Evolutionary conservation across 2,113 vertebrate genomes (phyloP).

Genomic region (Onychorhynchus coronatus): DNA sequence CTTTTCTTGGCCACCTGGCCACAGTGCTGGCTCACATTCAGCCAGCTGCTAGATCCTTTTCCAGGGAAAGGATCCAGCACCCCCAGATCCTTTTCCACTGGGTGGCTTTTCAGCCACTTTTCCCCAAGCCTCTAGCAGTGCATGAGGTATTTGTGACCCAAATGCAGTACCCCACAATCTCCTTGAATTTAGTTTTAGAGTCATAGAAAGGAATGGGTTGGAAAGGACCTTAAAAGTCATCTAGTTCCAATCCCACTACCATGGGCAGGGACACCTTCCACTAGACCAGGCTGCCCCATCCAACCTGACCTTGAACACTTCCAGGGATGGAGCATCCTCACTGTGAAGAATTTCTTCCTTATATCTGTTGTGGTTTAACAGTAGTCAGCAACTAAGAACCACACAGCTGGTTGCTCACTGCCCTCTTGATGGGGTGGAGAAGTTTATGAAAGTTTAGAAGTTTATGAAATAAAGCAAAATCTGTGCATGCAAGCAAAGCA

Average conservation of each 20-base stretch:
- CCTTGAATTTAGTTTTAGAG: background rate
- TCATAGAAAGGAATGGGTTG: background rate
- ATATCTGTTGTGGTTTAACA: background rate
- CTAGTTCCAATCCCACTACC: background rate
- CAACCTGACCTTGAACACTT: background rate
- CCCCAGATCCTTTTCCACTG: background rate
- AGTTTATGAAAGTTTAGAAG: too few species aligned
- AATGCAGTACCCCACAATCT: background rate
- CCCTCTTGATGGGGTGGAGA: background rate
- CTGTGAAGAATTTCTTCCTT: background rate
- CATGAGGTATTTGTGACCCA: background rate
- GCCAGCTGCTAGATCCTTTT: background rate
- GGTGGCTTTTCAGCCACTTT: background rate
- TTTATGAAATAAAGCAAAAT: background rate
- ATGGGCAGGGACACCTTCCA: background rate
- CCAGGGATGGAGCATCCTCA: background rate
- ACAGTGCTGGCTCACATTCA: background rate
- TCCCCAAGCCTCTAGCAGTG: background rate
- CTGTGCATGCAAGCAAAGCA: background rate
- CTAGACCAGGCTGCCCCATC: background rate
- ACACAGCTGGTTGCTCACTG: background rate
- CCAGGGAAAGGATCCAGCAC: too few species aligned
- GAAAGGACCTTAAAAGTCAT: background rate
- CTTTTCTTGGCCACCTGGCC: background rate
- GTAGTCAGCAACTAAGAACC: background rate